A percentile compares a stretch with the other conserved stretches of the same genome.
Conservation (phyloP, 2,888 invertebrate genomes). For the Hydropsyche betteni region DNA sequence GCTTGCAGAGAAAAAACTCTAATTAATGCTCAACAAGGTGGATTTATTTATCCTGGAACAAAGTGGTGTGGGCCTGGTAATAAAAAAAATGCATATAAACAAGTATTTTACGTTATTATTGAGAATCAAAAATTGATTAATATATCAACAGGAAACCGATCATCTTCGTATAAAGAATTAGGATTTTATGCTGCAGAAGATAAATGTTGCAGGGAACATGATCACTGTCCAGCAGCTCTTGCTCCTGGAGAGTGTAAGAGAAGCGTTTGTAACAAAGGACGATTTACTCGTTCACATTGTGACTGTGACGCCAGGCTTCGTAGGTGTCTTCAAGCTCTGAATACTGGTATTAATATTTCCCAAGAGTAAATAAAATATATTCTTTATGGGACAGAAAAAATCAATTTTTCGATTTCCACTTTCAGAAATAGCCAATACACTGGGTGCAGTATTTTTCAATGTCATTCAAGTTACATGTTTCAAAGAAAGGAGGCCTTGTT, state of each 20-base stretch:
- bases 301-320: slow-evolving; percentile 78
- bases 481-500: slow-evolving; percentile 71
- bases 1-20: slow-evolving; percentile 62
- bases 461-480: slow-evolving; percentile 78
- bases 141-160: slow-evolving; percentile 63
- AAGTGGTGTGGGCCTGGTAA: slow-evolving; percentile 81
- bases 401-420: slow-evolving; percentile 5
- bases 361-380: too few species aligned
- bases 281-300: slow-evolving; percentile 77
- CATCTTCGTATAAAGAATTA: slow-evolving; percentile 70
- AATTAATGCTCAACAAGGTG: slow-evolving; percentile 55
- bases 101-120: neutral
- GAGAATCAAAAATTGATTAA: too few species aligned
- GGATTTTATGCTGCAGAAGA: slow-evolving; percentile 73
- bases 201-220: slow-evolving; percentile 78
- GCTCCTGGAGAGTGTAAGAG: slow-evolving; percentile 69
- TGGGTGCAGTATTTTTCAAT: slow-evolving; percentile 80
- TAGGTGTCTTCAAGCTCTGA: slow-evolving; percentile 72
- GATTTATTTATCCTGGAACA: slow-evolving; percentile 75
- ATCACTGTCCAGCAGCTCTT: slow-evolving; percentile 72
- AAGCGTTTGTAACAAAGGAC: slow-evolving; percentile 74
- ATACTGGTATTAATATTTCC: slow-evolving; percentile 59
- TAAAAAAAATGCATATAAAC: neutral
- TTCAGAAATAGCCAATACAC: slow-evolving; percentile 72
- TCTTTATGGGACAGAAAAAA: too few species aligned